phyloP scores from a whole-genome alignment of 2,113 vertebrate genomes.

The Mesembrinibis cayennensis region DNA sequence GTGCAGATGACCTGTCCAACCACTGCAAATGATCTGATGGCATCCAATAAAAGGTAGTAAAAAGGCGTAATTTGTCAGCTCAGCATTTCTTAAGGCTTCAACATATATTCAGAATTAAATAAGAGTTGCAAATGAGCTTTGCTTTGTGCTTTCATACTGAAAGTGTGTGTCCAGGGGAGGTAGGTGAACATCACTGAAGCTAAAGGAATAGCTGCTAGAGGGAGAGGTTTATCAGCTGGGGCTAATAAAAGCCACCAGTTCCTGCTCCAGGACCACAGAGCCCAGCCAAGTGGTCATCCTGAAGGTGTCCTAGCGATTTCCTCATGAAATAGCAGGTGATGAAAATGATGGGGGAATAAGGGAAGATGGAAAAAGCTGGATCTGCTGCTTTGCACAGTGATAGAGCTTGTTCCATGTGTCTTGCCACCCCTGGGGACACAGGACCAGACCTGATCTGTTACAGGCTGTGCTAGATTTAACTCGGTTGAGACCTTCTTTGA shows the following conservation, averaged over 20 bases:
- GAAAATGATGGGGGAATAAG: background rate
- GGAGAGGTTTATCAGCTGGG: background rate
- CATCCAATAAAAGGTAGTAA: background rate
- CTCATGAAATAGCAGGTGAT: background rate
- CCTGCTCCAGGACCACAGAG: background rate
- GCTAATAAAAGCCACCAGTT: background rate
- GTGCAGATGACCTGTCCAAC: background rate
- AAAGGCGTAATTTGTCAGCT: background rate
- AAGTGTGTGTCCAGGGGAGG: background rate
- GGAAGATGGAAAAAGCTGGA: background rate
- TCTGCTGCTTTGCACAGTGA: background rate
- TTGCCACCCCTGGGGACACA: background rate
- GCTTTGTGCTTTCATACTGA: background rate
- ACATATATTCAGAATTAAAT: background rate
- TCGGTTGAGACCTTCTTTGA: background rate
- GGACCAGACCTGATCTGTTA: background rate
- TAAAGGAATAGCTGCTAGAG: background rate
- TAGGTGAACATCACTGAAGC: background rate
- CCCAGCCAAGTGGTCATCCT: background rate
- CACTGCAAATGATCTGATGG: background rate
- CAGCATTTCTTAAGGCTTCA: background rate
- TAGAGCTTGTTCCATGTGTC: background rate
- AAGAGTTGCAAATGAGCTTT: background rate
- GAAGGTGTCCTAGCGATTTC: fast-evolving
- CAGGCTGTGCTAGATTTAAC: background rate